Conservation (phyloP, 1,140 invertebrate species). For the Potamilus streckersoni region DNA sequence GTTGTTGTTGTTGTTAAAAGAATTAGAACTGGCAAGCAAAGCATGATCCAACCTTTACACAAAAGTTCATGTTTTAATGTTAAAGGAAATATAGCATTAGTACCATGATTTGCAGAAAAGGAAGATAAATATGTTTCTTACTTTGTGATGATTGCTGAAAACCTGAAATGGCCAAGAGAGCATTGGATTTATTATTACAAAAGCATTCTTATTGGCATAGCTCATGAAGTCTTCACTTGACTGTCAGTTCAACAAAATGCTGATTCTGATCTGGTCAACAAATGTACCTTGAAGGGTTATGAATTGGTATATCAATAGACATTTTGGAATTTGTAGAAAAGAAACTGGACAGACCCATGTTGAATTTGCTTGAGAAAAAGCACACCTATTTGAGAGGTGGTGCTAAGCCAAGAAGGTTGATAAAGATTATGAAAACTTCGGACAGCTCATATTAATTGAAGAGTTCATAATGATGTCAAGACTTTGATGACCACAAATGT, state of each 20-base stretch:
- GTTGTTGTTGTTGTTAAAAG: too few relatives aligned
- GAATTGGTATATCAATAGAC: constrained; percentile 30
- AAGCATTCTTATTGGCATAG: too few relatives aligned
- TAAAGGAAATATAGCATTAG: too few relatives aligned
- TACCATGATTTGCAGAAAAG: too few relatives aligned
- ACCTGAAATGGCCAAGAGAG: too few relatives aligned
- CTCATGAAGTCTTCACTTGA: neutral
- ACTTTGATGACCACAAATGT: neutral
- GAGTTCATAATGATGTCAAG: constrained; percentile 29
- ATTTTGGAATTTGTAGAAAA: constrained; percentile 19
- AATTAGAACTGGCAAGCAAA: too few relatives aligned
- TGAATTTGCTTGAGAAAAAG: constrained; percentile 34
- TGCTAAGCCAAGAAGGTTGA: constrained; percentile 17
- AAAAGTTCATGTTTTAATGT: too few relatives aligned
- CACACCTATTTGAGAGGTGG: constrained; percentile 32
- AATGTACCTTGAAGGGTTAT: constrained; percentile 23
- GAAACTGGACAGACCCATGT: constrained; percentile 26
- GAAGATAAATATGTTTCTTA: too few relatives aligned
- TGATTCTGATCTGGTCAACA: constrained; percentile 27
- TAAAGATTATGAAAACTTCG: constrained; percentile 20
- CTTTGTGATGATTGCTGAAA: too few relatives aligned
- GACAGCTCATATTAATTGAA: constrained; percentile 28
- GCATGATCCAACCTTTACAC: too few relatives aligned
- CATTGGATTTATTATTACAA: too few relatives aligned
- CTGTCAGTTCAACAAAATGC: neutral